Evolutionary conservation across 2,113 vertebrate species (phyloP).

Genomic region (Cavia aperea): DNA sequence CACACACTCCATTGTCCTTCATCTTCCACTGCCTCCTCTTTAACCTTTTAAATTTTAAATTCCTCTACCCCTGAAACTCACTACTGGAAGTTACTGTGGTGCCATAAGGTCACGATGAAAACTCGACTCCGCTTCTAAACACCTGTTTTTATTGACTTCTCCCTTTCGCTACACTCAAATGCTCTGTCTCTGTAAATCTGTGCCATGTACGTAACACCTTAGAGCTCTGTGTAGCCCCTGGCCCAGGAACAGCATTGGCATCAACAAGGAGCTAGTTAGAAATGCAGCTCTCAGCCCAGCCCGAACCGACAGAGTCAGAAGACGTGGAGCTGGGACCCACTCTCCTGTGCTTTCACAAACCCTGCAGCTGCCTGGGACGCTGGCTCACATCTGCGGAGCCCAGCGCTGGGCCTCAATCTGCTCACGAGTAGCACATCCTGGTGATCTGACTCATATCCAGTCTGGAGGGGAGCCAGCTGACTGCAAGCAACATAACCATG

Average conservation of each 20-base stretch:
- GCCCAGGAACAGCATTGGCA: not conserved
- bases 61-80: constrained; percentile 1
- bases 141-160: not conserved
- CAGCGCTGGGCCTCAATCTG: not conserved
- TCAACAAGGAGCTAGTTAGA: not conserved
- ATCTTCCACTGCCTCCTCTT: not conserved
- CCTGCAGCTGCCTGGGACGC: not conserved
- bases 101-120: not conserved
- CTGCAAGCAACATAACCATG: not conserved
- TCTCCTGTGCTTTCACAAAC: not conserved
- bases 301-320: not conserved
- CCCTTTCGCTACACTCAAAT: not conserved
- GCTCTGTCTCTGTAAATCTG: not conserved
- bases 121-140: not conserved
- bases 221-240: not conserved
- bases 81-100: not conserved
- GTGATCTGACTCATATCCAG: not conserved
- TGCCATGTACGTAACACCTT: not conserved
- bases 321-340: not conserved
- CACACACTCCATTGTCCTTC: not conserved
- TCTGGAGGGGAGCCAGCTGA: not conserved
- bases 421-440: not conserved
- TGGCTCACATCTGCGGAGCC: not conserved
- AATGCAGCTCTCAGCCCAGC: not conserved
- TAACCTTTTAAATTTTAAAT: not conserved